Evolutionary conservation across 2,113 vertebrate genomes (phyloP), one percentile per base, ranked within the genome.

Genomic region (Elaphurus davidianus): DNA sequence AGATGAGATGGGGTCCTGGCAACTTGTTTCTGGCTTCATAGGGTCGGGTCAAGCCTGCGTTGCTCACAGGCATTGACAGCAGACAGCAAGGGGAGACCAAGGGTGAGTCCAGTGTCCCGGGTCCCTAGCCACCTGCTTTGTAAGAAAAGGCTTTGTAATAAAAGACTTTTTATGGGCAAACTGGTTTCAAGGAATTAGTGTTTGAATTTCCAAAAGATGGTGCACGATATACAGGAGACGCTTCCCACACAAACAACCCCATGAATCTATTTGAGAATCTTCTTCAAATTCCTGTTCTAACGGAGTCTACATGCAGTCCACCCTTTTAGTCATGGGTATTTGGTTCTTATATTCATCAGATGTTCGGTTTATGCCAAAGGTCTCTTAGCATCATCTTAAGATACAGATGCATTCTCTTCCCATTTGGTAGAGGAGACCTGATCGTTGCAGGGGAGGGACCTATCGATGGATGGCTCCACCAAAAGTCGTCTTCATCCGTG

Each of bases 31-130:
- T 93, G 90, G 97, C 89, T 98, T 97, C 97, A 78, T 83, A 78
- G 97, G 93, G 90, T 97, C 59, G 16, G 95, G 82, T 92, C 59
- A 16, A 21, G 89, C 90, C 1, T 79, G 90, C 93, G 23, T 33
- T 96, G 54, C 96, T 97, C 94, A 62, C 93, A 95, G 98, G 95
- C 90, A 45, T 62, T 33, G 47, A 57, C 93, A 67, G 2, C 78
- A 87, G 97, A 97, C 98, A 91, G 97, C 91, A 79, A 91, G 93
- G 62, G 43, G 89, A 90, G 98, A 98, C 93, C 96, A 94, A 94
- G 91, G 76, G 30, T 71, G 96, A 96, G 97, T 83, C 95, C 78
- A 84, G 87, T 86, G 60, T 87, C 0, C 81, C 60, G 83, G 19
- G 13, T 52, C 79, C 90, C 87, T 89, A 36, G 2, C 62, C 50